phyloP scores from a whole-genome alignment of 2,888 invertebrate species.

The Lamellibrachia satsuma region DNA sequence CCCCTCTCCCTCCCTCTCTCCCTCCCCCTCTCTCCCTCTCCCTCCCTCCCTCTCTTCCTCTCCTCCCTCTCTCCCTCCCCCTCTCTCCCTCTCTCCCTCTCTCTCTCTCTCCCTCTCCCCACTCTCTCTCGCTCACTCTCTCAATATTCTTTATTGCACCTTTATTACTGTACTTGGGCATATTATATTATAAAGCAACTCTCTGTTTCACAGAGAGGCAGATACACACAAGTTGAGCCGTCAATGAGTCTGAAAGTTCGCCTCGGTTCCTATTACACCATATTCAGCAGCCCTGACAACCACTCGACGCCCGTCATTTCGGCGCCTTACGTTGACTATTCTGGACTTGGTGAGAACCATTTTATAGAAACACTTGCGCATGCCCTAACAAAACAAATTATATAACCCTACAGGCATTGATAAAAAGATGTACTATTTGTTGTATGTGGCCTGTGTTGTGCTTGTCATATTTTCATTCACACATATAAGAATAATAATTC shows the following conservation, averaged over 20 bases:
- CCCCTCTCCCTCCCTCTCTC: constrained; percentile 24
- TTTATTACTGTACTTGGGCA: too few species aligned
- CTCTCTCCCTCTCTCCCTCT: constrained; percentile 25
- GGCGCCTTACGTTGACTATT: background rate
- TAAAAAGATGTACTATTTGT: background rate
- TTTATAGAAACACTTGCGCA: background rate
- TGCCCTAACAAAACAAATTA: background rate
- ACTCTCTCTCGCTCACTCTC: constrained; percentile 28
- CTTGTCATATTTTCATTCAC: too few species aligned
- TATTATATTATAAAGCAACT: background rate
- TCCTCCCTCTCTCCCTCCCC: constrained; percentile 29
- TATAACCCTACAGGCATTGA: background rate
- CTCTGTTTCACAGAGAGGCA: constrained; percentile 19
- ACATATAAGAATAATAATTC: too few species aligned
- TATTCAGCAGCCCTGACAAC: background rate
- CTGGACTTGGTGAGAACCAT: background rate
- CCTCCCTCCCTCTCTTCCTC: constrained; percentile 25
- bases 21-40: constrained; percentile 28
- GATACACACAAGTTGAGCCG: background rate
- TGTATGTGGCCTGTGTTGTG: too few species aligned
- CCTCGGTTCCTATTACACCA: background rate
- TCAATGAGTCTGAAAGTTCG: background rate
- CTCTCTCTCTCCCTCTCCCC: constrained; percentile 25
- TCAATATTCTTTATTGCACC: background rate
- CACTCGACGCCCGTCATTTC: background rate